These are phyloP conservation scores for Trissonchulus latispiculum DNA, from an alignment of 2,888 invertebrate species.

Conservation along the genomic window DNA sequence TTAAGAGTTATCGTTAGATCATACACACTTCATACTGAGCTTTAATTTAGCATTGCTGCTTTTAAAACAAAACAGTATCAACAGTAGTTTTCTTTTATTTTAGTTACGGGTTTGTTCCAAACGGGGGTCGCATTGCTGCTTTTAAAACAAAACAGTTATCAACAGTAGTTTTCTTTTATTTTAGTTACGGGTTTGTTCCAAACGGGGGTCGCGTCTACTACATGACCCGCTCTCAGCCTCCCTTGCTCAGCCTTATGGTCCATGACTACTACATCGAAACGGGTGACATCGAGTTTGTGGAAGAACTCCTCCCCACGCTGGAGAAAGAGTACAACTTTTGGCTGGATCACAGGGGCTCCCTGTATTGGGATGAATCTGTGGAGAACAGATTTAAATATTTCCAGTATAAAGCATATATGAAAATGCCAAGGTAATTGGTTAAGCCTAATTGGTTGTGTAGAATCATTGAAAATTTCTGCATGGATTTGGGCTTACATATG, in stretches of 20 bases:
- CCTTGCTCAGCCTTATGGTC: conserved; percentile 58
- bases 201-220: conserved; percentile 85
- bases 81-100: background rate
- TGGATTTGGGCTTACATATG: no score
- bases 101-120: conserved; percentile 57
- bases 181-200: conserved; percentile 54
- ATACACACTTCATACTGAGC: no score
- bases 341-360: conserved; percentile 56
- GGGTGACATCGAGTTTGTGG: conserved; percentile 48
- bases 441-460: no score
- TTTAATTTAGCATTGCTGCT: no score
- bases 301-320: conserved; percentile 44
- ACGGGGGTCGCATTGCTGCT: no score
- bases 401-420: conserved; percentile 64
- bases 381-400: conserved; percentile 56
- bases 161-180: background rate
- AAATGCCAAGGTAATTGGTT: conserved; percentile 59
- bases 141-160: no score
- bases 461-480: no score
- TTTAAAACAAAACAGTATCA: no score
- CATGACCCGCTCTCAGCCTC: conserved; percentile 49
- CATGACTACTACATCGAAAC: conserved; percentile 60
- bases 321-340: conserved; percentile 60
- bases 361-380: conserved; percentile 40
- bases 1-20: no score